Conservation (phyloP, 2,113 vertebrate species). For the Procavia capensis region DNA sequence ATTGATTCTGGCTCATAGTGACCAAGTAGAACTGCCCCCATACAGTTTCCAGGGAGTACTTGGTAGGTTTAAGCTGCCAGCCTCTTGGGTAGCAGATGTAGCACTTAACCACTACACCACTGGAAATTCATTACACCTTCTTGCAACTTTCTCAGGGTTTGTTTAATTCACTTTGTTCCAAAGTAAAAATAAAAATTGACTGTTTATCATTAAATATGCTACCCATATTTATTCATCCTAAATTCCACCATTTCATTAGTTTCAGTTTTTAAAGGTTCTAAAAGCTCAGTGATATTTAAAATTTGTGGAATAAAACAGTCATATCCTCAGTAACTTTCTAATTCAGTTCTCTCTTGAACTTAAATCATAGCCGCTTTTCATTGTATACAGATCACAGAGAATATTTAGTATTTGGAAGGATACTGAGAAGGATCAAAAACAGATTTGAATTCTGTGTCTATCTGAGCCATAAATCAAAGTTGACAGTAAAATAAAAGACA, state of each 20-base stretch:
- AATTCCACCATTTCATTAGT: not conserved
- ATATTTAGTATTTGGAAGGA: not conserved
- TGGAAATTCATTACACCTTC: not conserved
- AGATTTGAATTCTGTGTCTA: not conserved
- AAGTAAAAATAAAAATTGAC: not conserved
- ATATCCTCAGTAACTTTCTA: not conserved
- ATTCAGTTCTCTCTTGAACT: not conserved
- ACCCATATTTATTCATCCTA: not conserved
- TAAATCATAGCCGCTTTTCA: not conserved
- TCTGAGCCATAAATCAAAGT: not conserved
- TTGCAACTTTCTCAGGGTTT: not conserved
- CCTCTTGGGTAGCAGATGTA: no score
- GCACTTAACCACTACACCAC: no score
- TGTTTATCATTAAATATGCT: not conserved
- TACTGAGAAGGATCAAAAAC: not conserved
- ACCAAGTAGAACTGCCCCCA: no score
- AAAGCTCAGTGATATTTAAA: not conserved
- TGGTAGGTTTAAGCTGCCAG: no score
- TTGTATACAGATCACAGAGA: not conserved
- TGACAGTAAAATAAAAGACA: not conserved
- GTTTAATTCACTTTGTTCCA: no score
- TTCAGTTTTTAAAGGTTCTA: not conserved
- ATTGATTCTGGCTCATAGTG: no score
- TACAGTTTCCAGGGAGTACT: no score
- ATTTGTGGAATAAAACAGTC: conserved; percentile 9